Percentiles rank a stretch among this genome's conserved stretches.
These are phyloP conservation scores for Trypoxylon attenuatum DNA, from an alignment of 2,888 invertebrate species.

Conservation along the genomic window DNA sequence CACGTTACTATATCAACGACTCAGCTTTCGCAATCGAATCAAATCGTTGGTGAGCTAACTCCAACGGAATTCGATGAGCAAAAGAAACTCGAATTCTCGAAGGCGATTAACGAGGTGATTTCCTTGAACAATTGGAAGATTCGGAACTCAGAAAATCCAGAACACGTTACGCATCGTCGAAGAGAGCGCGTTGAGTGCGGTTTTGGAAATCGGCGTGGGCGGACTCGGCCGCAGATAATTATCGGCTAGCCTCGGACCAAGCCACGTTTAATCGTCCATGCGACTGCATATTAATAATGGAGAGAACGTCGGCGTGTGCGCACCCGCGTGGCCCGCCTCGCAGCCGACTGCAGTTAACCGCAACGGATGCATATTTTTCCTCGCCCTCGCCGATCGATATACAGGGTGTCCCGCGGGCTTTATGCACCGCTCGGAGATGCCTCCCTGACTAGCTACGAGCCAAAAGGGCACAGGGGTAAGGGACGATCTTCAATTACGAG, in stretches of 20 bases:
- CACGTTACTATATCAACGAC: too few relatives aligned
- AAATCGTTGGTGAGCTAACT: not conserved
- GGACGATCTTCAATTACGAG: too few relatives aligned
- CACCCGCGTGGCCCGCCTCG: constrained; percentile 6
- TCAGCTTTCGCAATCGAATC: too few relatives aligned
- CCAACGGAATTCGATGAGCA: constrained; percentile 1
- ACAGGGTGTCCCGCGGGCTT: not conserved
- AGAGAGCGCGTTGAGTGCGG: constrained; percentile 43
- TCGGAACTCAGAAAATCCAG: constrained; percentile 7
- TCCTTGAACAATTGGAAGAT: constrained; percentile 36
- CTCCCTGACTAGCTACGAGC: too few relatives aligned
- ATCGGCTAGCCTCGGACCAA: constrained; percentile 37
- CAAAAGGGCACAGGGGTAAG: too few relatives aligned
- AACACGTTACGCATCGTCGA: constrained; percentile 16
- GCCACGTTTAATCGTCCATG: constrained; percentile 56
- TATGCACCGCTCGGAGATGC: too few relatives aligned
- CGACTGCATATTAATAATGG: constrained; percentile 55
- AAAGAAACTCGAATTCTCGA: constrained; percentile 1
- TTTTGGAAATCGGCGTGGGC: constrained; percentile 48
- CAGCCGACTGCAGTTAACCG: constrained; percentile 39
- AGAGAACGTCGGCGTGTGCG: constrained; percentile 36
- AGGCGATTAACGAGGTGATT: constrained; percentile 35
- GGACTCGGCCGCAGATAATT: constrained; percentile 57
- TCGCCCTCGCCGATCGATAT: constrained; percentile 29
- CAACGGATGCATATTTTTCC: constrained; percentile 48